A percentile compares a stretch with the other conserved stretches of the same genome.
These are phyloP conservation scores for Hermetia illucens DNA, from an alignment of 1,140 invertebrate species.

Conservation along the genomic window DNA sequence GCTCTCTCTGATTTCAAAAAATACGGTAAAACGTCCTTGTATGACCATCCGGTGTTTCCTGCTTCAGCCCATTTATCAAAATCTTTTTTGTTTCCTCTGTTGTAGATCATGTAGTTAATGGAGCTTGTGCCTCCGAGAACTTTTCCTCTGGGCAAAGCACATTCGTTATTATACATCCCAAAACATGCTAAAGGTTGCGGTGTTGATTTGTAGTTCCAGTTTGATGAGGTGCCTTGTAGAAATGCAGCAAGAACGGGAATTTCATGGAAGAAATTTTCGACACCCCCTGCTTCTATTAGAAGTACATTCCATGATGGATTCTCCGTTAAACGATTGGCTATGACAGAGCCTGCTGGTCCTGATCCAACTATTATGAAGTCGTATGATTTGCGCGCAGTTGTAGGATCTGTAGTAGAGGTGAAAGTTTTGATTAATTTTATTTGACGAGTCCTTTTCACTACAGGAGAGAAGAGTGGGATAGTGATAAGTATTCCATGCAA, in stretches of 20 bases:
- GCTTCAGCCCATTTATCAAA: slow-evolving; percentile 59
- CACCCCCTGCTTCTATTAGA: slow-evolving; percentile 49
- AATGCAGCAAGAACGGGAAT: slow-evolving; percentile 46
- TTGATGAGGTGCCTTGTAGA: slow-evolving; percentile 37
- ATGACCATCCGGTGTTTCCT: slow-evolving; percentile 58
- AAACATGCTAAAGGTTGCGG: slow-evolving; percentile 43
- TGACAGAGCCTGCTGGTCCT: slow-evolving; percentile 65
- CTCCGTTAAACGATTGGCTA: slow-evolving; percentile 59
- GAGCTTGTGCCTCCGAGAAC: slow-evolving; percentile 59
- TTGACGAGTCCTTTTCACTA: too few relatives aligned
- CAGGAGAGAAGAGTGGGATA: too few relatives aligned
- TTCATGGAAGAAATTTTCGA: slow-evolving; percentile 50
- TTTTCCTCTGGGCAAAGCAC: slow-evolving; percentile 44
- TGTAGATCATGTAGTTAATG: slow-evolving; percentile 82
- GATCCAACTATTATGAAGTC: slow-evolving; percentile 81
- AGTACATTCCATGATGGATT: slow-evolving; percentile 36
- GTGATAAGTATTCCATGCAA: too few relatives aligned
- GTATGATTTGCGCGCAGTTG: too few relatives aligned
- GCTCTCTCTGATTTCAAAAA: slow-evolving; percentile 46
- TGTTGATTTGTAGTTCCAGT: slow-evolving; percentile 58
- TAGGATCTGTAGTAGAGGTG: too few relatives aligned
- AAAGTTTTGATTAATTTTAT: too few relatives aligned
- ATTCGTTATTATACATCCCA: slow-evolving; percentile 34
- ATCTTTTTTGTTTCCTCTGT: slow-evolving; percentile 60
- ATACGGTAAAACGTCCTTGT: slow-evolving; percentile 53